Evolutionary conservation across 92 coral and sea anemone species (phyloP), one percentile per base, ranked within the genome.

Genomic region (Zoanthus gigantus): DNA sequence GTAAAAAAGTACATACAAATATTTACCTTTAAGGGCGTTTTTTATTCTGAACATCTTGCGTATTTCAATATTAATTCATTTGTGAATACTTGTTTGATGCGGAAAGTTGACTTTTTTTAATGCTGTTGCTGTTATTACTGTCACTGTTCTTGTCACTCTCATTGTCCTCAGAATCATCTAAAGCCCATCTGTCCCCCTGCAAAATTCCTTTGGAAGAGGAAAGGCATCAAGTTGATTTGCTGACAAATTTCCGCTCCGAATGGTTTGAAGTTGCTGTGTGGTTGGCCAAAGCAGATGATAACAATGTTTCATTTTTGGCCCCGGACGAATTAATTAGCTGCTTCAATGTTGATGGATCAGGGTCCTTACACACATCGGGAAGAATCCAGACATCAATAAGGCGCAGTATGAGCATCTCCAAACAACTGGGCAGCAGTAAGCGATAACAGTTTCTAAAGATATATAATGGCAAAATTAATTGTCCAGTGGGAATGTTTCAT

Each of bases 241-340:
- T 93, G 68, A 71, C 58, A 52, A 77, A 86, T 37, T 97, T 97
- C 88, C 94, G 95, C 85, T 84, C 80, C 17, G 92, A 95, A 23
- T 97, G 99, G 99, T 92, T 95, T 83, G 99, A 97, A 82, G 97
- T 93, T 50, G 93, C 89, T 14, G 79, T 95, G 65, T 89, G 92
- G 92, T 72, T 72, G 48, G 42, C 78, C 54, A 79, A 42, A 72
- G 1, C 91, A 17, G 72, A 80, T 14, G 78, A 87, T 0, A 37
- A 45, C 5, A 79, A 57, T 7, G 50, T 80, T 54, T 86, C 74
- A 18, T 93, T 94, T 88, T 89, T 94, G 46, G 94, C 91, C 48
- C 90, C 95, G 4, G 94, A 94, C 83, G 54, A 72, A n/a, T 30
- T 85, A 50, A 42, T 81, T 71, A 75, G 74, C 78, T 52, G 67